Evolutionary conservation across 2,113 vertebrate genomes (phyloP).

Genomic region (Scortum barcoo): DNA sequence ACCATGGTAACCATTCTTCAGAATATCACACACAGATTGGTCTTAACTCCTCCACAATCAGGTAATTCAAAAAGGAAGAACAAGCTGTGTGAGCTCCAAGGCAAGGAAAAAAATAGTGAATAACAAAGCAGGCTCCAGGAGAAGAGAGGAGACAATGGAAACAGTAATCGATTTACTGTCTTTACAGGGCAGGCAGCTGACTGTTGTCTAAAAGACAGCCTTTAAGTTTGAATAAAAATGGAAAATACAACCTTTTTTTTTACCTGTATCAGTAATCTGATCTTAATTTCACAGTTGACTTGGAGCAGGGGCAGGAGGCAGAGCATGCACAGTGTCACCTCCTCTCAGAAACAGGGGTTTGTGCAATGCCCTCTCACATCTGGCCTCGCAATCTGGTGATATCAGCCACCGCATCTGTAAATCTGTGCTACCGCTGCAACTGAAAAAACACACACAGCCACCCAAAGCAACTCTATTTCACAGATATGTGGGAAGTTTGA

Average conservation of each 20-base stretch:
- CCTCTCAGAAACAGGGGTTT: conserved; percentile 64
- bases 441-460: conserved; percentile 46
- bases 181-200: conserved; percentile 58
- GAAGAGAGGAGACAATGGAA: conserved; percentile 61
- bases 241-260: conserved; percentile 64
- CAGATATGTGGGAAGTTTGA: conserved; percentile 51
- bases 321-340: conserved; percentile 65
- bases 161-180: conserved; percentile 76
- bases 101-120: conserved; percentile 57
- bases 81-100: conserved; percentile 51
- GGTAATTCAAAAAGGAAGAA: conserved; percentile 69
- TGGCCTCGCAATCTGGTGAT: conserved; percentile 79
- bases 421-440: conserved; percentile 57
- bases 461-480: conserved; percentile 59
- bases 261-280: conserved; percentile 69
- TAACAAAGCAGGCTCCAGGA: conserved; percentile 62
- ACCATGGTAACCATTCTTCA: conserved; percentile 72
- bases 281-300: conserved; percentile 84
- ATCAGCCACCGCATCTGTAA: conserved; percentile 76
- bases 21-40: conserved; percentile 66
- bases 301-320: conserved; percentile 64
- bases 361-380: conserved; percentile 78
- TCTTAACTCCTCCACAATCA: conserved; percentile 66
- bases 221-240: conserved; percentile 71
- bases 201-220: conserved; percentile 65